Base-by-base conservation (phyloP, 2,797 vertebrate species). In the Odontamblyopus lacepedii region DNA sequence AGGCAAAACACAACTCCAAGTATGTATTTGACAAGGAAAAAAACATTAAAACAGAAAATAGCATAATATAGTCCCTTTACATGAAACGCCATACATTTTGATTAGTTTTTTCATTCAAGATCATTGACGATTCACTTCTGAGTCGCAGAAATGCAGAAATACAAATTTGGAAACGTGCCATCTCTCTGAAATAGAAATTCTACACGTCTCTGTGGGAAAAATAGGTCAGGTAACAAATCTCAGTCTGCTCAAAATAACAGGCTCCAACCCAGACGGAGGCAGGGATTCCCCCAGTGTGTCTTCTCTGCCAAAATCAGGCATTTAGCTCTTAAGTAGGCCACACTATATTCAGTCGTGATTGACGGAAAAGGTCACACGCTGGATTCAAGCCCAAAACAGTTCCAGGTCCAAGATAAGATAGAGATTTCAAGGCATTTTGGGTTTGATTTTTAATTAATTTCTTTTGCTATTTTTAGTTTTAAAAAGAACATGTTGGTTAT, bases 291-390 rank as follows among this genome's bases (percentile, higher is more conserved):
- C 63, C 29, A n/a, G 60, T 63, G 9, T 68, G 27, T 71, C 69
- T 63, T 35, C 60, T 23, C 70, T 76, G 71, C 44, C 69, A 74
- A 81, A 87, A 87, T 38, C 73, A 65, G 76, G 68, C 67, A 51
- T 75, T 75, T 64, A 60, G 72, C 38, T 66, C 67, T 60, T 76
- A 82, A 84, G 53, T 63, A 74, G 78, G 77, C 38, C 83, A 71
- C n/a, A 35, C 66, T 74, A 63, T 71, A 55, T 68, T 62, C 63
- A 62, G 59, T 1, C 15, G 48, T 67, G 83, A 82, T 55, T 80
- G 81, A 81, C n/a, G 5, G 63, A 55, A 67, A 69, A 72, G 75
- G 72, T 80, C 70, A 30, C 4, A 26, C 61, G 71, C 50, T 71
- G 68, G 69, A 75, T 75, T 41, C 57, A 27, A 57, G 61, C 70